Conservation (phyloP, 2,113 vertebrate genomes). For the Burhinus bistriatus region DNA sequence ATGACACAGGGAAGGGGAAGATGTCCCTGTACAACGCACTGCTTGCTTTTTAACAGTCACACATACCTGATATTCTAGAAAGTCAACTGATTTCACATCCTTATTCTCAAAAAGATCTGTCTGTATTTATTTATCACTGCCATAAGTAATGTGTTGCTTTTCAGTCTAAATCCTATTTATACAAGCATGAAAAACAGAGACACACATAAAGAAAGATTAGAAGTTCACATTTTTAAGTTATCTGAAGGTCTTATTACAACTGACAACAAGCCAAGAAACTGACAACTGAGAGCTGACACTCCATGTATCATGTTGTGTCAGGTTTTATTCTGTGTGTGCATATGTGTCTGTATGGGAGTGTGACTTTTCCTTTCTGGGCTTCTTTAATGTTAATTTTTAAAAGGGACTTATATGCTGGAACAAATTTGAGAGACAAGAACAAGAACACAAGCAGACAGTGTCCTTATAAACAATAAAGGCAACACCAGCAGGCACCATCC, state of each 20-base stretch:
- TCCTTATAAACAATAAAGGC: conserved; percentile 5
- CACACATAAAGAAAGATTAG: not conserved
- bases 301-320: not conserved
- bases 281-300: not conserved
- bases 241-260: not conserved
- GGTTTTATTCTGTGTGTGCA: not conserved
- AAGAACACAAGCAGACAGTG: conserved; percentile 7
- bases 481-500: not conserved
- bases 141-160: not conserved
- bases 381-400: conserved; percentile 23
- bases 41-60: not conserved
- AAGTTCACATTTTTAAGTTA: not conserved
- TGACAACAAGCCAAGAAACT: not conserved
- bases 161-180: not conserved
- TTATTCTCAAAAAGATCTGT: not conserved
- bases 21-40: not conserved
- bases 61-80: not conserved
- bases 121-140: not conserved
- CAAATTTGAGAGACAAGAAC: not conserved
- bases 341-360: not conserved
- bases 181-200: not conserved
- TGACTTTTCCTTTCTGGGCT: not conserved
- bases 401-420: not conserved
- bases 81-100: not conserved
- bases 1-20: not conserved